phyloP scores from a whole-genome alignment of 30 jellyfish, hydroid and myxozoan genomes.

The Clytia hemisphaerica region DNA sequence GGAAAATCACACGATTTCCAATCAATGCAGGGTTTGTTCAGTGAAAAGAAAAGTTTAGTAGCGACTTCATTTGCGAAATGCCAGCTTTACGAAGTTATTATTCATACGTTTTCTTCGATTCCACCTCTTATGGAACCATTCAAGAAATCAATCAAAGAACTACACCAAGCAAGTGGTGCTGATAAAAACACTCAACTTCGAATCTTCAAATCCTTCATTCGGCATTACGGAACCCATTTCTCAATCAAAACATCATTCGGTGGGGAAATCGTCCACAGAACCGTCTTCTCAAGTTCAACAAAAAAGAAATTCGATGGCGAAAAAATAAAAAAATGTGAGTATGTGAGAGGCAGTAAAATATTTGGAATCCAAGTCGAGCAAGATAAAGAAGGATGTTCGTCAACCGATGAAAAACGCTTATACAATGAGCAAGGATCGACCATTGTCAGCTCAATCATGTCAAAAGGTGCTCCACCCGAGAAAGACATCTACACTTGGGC shows the following conservation, averaged over 20 bases:
- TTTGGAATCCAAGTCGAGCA: too few species aligned
- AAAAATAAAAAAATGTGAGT: constrained; percentile 2
- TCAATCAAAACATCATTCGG: constrained; percentile 6
- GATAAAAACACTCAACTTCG: constrained; percentile 2
- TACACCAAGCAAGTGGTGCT: constrained; percentile 9
- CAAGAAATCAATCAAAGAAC: neutral
- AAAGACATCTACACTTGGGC: constrained; percentile 14
- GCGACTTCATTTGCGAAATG: too few species aligned
- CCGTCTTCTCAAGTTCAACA: neutral
- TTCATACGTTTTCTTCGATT: too few species aligned
- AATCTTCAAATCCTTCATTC: constrained; percentile 8
- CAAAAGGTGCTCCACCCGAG: constrained; percentile 17
- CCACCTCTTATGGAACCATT: constrained; percentile 18
- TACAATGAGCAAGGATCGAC: too few species aligned
- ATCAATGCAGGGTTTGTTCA: too few species aligned
- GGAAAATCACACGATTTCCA: too few species aligned
- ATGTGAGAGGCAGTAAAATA: too few species aligned
- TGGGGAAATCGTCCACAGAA: neutral
- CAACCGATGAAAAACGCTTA: too few species aligned
- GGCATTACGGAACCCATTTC: constrained; percentile 26
- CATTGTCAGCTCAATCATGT: too few species aligned
- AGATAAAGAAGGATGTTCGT: too few species aligned
- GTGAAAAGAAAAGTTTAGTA: too few species aligned
- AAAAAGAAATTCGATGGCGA: neutral
- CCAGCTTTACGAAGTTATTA: too few species aligned